These are phyloP conservation scores for Antedon mediterranea DNA, from an alignment of 53 echinoderm and acorn worm species.

Conservation along the genomic window DNA sequence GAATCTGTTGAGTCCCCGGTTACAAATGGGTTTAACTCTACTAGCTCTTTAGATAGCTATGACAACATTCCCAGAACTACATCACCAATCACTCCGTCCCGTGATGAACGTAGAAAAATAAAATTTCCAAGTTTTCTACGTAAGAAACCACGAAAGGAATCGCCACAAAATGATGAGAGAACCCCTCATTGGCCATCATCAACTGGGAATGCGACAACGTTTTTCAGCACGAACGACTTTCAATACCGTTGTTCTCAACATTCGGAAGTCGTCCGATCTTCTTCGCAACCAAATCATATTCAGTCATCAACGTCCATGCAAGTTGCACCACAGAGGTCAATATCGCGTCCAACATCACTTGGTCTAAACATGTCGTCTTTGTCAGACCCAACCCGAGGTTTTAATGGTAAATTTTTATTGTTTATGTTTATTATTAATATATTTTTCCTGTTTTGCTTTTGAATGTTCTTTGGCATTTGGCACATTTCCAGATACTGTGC, in stretches of 20 bases:
- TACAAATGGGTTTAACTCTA: background rate
- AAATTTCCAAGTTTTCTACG: background rate
- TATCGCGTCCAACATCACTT: background rate
- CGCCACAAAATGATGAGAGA: background rate
- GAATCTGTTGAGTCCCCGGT: background rate
- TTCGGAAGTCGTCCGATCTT: background rate
- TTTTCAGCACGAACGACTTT: background rate
- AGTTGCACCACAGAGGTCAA: background rate
- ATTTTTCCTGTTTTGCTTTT: no score
- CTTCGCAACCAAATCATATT: background rate
- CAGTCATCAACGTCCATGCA: background rate
- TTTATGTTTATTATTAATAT: background rate
- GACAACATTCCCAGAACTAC: background rate
- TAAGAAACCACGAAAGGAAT: background rate
- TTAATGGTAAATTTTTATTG: constrained; percentile 49
- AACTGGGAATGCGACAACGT: background rate
- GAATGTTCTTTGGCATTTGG: no score
- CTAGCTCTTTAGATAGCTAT: background rate
- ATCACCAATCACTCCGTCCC: background rate
- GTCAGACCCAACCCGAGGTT: constrained; percentile 31
- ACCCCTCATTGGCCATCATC: background rate
- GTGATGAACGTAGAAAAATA: background rate
- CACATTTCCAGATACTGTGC: no score
- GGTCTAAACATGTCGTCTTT: background rate
- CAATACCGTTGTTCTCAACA: background rate